Evolutionary conservation across 2,888 invertebrate genomes (phyloP).

Genomic region (Drosophila bunnanda): DNA sequence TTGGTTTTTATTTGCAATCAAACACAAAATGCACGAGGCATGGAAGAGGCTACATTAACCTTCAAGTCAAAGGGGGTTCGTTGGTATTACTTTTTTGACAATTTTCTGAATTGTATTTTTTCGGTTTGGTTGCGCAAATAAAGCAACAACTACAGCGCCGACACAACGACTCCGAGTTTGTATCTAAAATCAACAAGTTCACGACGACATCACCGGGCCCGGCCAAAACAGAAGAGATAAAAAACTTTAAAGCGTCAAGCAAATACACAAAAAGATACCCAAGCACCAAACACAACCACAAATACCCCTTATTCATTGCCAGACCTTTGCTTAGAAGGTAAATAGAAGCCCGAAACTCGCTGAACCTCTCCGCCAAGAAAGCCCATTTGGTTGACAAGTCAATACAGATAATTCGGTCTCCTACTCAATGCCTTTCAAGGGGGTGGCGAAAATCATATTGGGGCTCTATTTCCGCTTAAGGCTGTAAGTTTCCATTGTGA

Average conservation of each 20-base stretch:
- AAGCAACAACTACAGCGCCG: constrained; percentile 39
- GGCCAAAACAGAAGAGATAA: constrained; percentile 63
- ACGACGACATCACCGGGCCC: constrained; percentile 58
- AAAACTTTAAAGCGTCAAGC: constrained; percentile 72
- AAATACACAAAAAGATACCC: constrained; percentile 48
- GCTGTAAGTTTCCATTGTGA: constrained; percentile 13
- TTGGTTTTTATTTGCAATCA: constrained; percentile 46
- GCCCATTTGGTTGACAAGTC: constrained; percentile 55
- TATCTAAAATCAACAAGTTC: constrained; percentile 80
- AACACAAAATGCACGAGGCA: constrained; percentile 35
- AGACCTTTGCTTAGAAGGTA: constrained; percentile 62
- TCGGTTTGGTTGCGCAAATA: constrained; percentile 46
- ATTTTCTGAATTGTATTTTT: constrained; percentile 55
- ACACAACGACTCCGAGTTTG: constrained; percentile 54
- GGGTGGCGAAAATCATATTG: constrained; percentile 21
- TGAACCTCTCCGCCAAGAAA: constrained; percentile 23
- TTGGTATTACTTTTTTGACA: constrained; percentile 59
- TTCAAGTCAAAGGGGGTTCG: constrained; percentile 55
- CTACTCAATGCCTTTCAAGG: constrained; percentile 19
- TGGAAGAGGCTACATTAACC: constrained; percentile 73
- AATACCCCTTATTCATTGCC: constrained; percentile 62
- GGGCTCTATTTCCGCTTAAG: constrained; percentile 12
- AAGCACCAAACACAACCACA: constrained; percentile 26
- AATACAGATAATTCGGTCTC: constrained; percentile 47
- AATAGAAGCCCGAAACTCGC: constrained; percentile 48